A percentile compares a stretch with the other conserved stretches of the same genome.
These are phyloP conservation scores for Pocillopora meandrina DNA, from an alignment of 92 coral and sea anemone genomes.

Conservation along the genomic window DNA sequence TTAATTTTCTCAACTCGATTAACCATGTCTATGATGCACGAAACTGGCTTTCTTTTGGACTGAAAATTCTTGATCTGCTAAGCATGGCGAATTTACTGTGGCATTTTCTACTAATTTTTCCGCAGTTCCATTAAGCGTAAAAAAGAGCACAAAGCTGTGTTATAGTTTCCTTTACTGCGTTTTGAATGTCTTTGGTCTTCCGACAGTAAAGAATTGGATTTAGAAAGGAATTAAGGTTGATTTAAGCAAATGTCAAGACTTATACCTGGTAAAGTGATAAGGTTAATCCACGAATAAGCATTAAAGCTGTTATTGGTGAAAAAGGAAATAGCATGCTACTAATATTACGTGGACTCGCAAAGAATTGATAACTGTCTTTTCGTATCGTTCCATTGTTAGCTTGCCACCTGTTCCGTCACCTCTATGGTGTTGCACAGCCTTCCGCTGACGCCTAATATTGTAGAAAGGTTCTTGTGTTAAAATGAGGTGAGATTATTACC, in stretches of 20 bases:
- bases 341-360: background rate
- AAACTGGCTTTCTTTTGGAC: background rate
- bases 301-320: background rate
- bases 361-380: slow-evolving; percentile 18
- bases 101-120: background rate
- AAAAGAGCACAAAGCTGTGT: background rate
- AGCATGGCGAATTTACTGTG: too few relatives aligned
- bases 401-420: too few relatives aligned
- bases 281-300: background rate
- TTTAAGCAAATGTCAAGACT: background rate
- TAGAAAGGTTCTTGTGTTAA: background rate
- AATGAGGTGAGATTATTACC: background rate
- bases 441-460: slow-evolving; percentile 1
- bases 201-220: slow-evolving; percentile 57
- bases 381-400: slow-evolving; percentile 4
- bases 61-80: background rate
- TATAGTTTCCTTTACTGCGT: slow-evolving; percentile 36
- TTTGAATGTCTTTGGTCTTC: slow-evolving; percentile 46
- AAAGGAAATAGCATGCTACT: background rate
- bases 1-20: background rate
- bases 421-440: background rate
- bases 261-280: background rate
- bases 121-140: background rate
- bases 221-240: slow-evolving; percentile 40
- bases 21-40: too few relatives aligned